Conservation (phyloP, 2,888 invertebrate genomes). For the Scaptomyza polygonia region DNA sequence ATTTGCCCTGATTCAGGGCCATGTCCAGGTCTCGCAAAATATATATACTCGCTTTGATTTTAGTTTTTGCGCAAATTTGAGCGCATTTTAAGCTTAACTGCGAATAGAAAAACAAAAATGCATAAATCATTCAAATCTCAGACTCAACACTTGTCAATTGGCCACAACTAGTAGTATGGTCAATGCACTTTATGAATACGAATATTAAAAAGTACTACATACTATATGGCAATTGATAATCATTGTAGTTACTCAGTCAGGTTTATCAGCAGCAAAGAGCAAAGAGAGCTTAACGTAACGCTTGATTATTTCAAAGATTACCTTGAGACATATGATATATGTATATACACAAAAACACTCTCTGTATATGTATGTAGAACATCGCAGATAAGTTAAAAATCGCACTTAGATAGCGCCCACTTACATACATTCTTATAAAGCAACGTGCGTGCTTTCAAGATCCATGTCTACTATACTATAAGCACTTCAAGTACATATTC, state of each 20-base stretch:
- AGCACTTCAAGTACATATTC: conserved; percentile 32
- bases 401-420: conserved; percentile 50
- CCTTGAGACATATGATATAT: conserved; percentile 66
- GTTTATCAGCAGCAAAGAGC: conserved; percentile 39
- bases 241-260: conserved; percentile 6
- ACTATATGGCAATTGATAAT: conserved; percentile 31
- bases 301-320: conserved; percentile 69
- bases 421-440: neutral
- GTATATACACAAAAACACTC: conserved; percentile 8
- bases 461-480: conserved; percentile 14
- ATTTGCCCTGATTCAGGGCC: conserved; percentile 80
- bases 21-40: conserved; percentile 36
- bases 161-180: conserved; percentile 10
- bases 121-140: conserved; percentile 38
- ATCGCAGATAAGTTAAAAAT: conserved; percentile 67
- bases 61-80: conserved; percentile 7
- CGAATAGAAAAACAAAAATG: neutral
- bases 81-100: conserved; percentile 42
- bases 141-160: conserved; percentile 23
- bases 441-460: conserved; percentile 18
- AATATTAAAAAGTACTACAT: neutral
- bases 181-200: conserved; percentile 7
- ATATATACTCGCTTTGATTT: neutral
- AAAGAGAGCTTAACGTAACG: conserved; percentile 38
- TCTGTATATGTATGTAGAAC: conserved; percentile 35